Evolutionary conservation across 2,113 vertebrate genomes (phyloP).

Genomic region (Conger conger): DNA sequence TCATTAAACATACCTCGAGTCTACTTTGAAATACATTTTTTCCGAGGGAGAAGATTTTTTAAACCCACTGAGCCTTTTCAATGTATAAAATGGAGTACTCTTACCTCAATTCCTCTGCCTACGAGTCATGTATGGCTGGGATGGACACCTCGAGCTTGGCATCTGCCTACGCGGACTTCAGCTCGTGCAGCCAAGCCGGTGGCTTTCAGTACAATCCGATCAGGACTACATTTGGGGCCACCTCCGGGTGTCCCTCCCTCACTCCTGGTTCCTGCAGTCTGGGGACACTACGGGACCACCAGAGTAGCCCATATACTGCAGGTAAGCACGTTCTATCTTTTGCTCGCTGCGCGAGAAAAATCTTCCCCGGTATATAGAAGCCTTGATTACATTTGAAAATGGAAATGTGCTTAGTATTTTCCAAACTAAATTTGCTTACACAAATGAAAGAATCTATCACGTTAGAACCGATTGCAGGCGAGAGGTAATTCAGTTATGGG

Average conservation of each 20-base stretch:
- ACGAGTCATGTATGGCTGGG: constrained; percentile 99
- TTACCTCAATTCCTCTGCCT: constrained; percentile 99
- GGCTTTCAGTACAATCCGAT: constrained; percentile 99
- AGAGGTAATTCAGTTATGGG: constrained; percentile 98
- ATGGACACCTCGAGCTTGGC: constrained; percentile 99
- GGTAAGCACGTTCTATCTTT: constrained; percentile 86
- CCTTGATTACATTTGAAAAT: constrained; percentile 99
- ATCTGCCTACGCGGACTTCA: constrained; percentile 99
- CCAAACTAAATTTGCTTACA: constrained; percentile 99
- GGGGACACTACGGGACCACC: constrained; percentile 97
- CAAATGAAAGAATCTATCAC: constrained; percentile 99
- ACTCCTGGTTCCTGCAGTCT: constrained; percentile 98
- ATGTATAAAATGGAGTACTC: constrained; percentile 99
- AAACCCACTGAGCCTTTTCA: constrained; percentile 90
- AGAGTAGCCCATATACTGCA: constrained; percentile 99
- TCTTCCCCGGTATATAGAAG: constrained; percentile 85
- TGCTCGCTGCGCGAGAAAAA: constrained; percentile 65
- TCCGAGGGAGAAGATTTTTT: constrained; percentile 76
- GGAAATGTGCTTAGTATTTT: constrained; percentile 99
- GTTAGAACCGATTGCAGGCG: constrained; percentile 99
- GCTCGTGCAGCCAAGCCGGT: constrained; percentile 99
- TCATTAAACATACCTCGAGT: constrained; percentile 42
- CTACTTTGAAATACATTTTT: constrained; percentile 49
- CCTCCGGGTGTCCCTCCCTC: constrained; percentile 96
- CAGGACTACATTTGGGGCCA: constrained; percentile 98